Evolutionary conservation across 1,140 invertebrate genomes (phyloP).

Genomic region (Coelopa frigida): DNA sequence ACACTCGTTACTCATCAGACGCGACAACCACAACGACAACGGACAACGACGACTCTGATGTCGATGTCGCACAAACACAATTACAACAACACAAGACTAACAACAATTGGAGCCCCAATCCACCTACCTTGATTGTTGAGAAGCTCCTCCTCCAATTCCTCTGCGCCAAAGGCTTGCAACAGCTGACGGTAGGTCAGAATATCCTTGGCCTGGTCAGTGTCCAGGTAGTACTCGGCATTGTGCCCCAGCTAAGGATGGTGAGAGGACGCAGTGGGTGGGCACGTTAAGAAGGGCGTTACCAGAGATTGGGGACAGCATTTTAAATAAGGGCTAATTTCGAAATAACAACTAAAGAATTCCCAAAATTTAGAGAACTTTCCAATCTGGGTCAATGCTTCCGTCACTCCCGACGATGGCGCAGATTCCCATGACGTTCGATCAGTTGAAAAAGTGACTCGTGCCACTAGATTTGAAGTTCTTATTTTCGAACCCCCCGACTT

Average conservation of each 20-base stretch:
- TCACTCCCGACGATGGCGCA: too few species aligned
- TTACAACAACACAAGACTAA: background rate
- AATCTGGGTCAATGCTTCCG: too few species aligned
- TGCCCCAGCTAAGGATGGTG: conserved; percentile 56
- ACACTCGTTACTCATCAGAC: too few species aligned
- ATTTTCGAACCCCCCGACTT: conserved; percentile 44
- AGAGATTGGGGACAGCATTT: background rate
- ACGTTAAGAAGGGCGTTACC: background rate
- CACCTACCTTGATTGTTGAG: conserved; percentile 65
- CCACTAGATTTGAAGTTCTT: too few species aligned
- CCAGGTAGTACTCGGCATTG: conserved; percentile 67
- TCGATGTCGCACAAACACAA: background rate
- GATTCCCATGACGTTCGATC: too few species aligned
- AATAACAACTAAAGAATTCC: too few species aligned
- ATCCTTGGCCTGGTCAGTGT: conserved; percentile 53
- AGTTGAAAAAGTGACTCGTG: too few species aligned
- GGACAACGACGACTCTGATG: background rate
- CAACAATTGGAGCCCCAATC: background rate
- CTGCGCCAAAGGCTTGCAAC: conserved; percentile 61
- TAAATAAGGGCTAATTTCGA: too few species aligned
- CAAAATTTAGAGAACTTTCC: too few species aligned
- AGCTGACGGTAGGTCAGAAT: conserved; percentile 60
- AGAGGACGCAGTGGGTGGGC: background rate
- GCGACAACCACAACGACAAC: background rate
- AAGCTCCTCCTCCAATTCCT: conserved; percentile 58